These are phyloP conservation scores for Dermolepida albohirtum DNA, from an alignment of 2,888 invertebrate species.

Conservation along the genomic window DNA sequence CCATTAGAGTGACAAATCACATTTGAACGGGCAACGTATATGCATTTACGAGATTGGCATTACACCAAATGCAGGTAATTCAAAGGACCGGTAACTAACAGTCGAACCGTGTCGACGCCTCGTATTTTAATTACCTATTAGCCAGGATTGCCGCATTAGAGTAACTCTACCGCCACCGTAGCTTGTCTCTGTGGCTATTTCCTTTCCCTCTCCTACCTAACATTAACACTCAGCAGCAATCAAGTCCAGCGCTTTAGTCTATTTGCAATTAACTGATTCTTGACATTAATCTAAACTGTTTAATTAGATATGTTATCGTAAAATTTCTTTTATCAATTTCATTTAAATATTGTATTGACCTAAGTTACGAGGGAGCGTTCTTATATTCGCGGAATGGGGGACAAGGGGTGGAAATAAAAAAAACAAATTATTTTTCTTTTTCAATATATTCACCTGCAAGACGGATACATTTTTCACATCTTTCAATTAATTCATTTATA, in stretches of 20 bases:
- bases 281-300: too few relatives aligned
- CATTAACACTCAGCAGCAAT: conserved; percentile 19
- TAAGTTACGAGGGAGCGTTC: too few relatives aligned
- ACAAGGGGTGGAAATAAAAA: too few relatives aligned
- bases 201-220: conserved; percentile 14
- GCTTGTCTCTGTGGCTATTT: conserved; percentile 16
- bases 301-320: too few relatives aligned
- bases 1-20: conserved; percentile 27
- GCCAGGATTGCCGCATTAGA: conserved; percentile 29
- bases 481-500: too few relatives aligned
- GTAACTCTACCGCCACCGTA: neutral
- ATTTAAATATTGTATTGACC: too few relatives aligned
- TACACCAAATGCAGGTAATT: neutral
- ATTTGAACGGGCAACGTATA: conserved; percentile 7
- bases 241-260: conserved; percentile 14
- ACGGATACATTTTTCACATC: too few relatives aligned
- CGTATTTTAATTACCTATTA: conserved; percentile 39
- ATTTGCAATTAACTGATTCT: conserved; percentile 3
- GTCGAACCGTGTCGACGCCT: conserved; percentile 28
- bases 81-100: conserved; percentile 27
- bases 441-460: too few relatives aligned
- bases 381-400: too few relatives aligned
- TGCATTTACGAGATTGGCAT: too few relatives aligned
- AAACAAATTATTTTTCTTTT: too few relatives aligned
- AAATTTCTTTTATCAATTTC: too few relatives aligned